Evolutionary conservation across 2,797 vertebrate genomes (phyloP).

Genomic region (Brachyrhaphis roseni): DNA sequence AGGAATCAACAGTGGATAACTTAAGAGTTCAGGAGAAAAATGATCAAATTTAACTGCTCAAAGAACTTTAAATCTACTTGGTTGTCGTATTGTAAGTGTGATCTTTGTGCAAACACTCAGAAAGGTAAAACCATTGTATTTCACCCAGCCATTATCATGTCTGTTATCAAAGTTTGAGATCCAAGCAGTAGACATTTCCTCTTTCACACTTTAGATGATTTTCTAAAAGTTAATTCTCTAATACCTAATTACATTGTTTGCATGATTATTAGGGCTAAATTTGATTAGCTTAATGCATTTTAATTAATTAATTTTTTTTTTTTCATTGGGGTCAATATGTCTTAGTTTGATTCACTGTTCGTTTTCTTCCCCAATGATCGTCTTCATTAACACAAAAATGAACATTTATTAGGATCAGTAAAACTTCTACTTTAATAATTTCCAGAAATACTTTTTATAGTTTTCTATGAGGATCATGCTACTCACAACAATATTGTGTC

Average conservation of each 20-base stretch:
- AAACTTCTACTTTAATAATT: neutral
- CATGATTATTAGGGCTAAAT: neutral
- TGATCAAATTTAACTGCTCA: too few relatives aligned
- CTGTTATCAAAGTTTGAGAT: neutral
- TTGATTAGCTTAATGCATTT: neutral
- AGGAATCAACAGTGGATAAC: neutral
- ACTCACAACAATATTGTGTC: neutral
- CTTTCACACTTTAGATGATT: neutral
- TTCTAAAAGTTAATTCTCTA: neutral
- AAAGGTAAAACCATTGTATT: neutral
- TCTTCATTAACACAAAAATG: neutral
- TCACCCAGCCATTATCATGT: neutral
- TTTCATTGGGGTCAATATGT: neutral
- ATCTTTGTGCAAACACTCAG: neutral
- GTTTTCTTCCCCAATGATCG: neutral
- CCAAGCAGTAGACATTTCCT: neutral
- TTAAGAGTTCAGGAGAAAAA: neutral
- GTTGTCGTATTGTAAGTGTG: neutral
- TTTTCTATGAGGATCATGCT: neutral
- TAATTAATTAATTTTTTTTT: neutral
- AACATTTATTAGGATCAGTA: neutral
- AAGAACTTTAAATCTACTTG: neutral
- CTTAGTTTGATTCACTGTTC: neutral
- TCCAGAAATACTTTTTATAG: neutral
- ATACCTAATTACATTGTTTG: neutral